These are phyloP conservation scores for Morpho deidamia DNA, from an alignment of 2,888 invertebrate species.

Conservation along the genomic window DNA sequence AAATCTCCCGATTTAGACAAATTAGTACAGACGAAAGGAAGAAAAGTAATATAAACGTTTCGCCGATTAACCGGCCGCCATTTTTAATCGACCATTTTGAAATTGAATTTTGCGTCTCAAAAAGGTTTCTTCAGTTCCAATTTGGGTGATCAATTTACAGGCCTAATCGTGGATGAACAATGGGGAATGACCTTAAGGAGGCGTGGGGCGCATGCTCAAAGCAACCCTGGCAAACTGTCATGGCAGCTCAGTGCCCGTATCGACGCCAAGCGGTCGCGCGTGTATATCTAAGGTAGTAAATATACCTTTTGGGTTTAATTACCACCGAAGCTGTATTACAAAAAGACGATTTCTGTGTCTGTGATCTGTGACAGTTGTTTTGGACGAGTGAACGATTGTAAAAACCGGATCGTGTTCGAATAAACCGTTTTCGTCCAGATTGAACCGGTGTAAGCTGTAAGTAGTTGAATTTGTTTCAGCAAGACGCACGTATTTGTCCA, in stretches of 20 bases:
- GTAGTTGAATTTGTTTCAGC: constrained; percentile 37
- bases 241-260: constrained; percentile 71
- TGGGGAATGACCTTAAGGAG: constrained; percentile 60
- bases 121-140: constrained; percentile 46
- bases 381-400: constrained; percentile 16
- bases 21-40: background rate
- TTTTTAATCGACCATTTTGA: constrained; percentile 29
- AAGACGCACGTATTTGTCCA: constrained; percentile 16
- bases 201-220: constrained; percentile 53
- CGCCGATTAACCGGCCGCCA: constrained; percentile 9
- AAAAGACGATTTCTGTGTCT: constrained; percentile 12
- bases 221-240: constrained; percentile 59
- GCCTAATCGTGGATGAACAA: constrained; percentile 54
- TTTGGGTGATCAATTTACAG: constrained; percentile 38
- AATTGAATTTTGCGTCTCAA: constrained; percentile 31
- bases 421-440: constrained; percentile 50
- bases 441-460: constrained; percentile 45
- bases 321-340: constrained; percentile 5
- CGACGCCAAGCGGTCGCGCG: constrained; percentile 52
- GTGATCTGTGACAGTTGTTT: constrained; percentile 32
- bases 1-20: no score
- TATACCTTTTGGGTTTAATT: constrained; percentile 8
- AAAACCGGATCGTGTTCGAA: constrained; percentile 8
- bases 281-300: constrained; percentile 31
- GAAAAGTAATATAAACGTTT: constrained; percentile 2